Evolutionary conservation across 2,888 invertebrate genomes (phyloP).

Genomic region (Ecliptopera silaceata): DNA sequence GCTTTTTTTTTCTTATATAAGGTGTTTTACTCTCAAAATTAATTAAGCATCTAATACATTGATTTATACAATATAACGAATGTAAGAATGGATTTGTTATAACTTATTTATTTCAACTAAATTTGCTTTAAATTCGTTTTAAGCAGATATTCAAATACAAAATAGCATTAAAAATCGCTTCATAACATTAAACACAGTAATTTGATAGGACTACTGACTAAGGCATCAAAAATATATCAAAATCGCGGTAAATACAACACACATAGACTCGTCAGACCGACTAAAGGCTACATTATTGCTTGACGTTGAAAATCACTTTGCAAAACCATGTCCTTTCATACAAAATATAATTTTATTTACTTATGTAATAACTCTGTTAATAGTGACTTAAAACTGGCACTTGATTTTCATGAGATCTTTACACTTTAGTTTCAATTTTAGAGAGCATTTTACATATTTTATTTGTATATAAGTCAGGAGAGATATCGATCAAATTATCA

Average conservation of each 20-base stretch:
- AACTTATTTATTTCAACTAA: background rate
- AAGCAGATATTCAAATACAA: background rate
- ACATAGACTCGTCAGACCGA: constrained; percentile 57
- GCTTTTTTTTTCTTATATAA: constrained; percentile 56
- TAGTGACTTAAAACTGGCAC: constrained; percentile 17
- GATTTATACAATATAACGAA: background rate
- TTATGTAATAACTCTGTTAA: constrained; percentile 11
- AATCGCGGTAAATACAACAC: constrained; percentile 35
- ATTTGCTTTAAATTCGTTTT: background rate
- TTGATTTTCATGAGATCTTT: background rate
- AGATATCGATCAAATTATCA: no score
- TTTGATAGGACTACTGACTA: constrained; percentile 16
- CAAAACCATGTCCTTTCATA: constrained; percentile 36
- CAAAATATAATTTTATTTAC: constrained; percentile 32
- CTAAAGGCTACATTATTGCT: constrained; percentile 76
- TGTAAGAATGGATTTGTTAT: background rate
- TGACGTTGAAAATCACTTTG: constrained; percentile 48
- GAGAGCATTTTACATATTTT: constrained; percentile 2
- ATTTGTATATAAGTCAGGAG: no score
- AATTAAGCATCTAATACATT: background rate
- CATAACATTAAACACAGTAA: background rate
- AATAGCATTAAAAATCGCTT: background rate
- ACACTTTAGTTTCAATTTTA: background rate
- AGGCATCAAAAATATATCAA: constrained; percentile 19
- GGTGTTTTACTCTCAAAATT: background rate